Conservation (phyloP, 64 coral and sea anemone genomes). For the Dendrophyllia cribrosa region DNA sequence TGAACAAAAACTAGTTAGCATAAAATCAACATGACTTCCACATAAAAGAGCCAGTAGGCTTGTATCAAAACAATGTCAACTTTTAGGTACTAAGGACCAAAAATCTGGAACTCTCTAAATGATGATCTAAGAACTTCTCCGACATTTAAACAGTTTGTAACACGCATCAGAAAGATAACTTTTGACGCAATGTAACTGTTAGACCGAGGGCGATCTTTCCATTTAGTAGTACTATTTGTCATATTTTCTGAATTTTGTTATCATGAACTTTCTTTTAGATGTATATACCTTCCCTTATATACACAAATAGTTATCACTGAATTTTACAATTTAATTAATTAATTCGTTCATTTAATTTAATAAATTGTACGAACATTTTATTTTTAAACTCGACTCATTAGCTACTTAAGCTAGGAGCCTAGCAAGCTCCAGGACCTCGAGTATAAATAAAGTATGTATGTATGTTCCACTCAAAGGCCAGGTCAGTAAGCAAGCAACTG, state of each 20-base stretch:
- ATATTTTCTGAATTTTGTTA: too few relatives aligned
- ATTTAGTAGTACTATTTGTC: not conserved
- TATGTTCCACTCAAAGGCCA: too few relatives aligned
- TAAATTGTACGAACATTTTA: not conserved
- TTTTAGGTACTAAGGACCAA: constrained; percentile 5
- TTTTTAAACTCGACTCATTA: not conserved
- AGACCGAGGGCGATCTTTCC: not conserved
- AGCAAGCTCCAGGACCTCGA: not conserved
- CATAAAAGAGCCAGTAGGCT: too few relatives aligned
- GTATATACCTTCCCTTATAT: too few relatives aligned
- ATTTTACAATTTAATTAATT: not conserved
- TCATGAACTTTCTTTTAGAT: too few relatives aligned
- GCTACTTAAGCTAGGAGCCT: not conserved
- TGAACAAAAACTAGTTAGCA: too few relatives aligned
- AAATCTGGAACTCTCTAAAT: constrained; percentile 4
- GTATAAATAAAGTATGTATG: not conserved
- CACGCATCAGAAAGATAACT: not conserved
- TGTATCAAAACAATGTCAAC: too few relatives aligned
- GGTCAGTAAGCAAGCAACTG: too few relatives aligned
- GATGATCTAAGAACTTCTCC: constrained; percentile 12
- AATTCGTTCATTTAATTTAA: not conserved
- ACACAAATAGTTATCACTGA: not conserved
- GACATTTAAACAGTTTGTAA: not conserved
- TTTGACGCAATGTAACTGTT: not conserved
- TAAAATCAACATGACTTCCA: too few relatives aligned